Conservation (phyloP, 2,113 vertebrate species). For the Naja naja region DNA sequence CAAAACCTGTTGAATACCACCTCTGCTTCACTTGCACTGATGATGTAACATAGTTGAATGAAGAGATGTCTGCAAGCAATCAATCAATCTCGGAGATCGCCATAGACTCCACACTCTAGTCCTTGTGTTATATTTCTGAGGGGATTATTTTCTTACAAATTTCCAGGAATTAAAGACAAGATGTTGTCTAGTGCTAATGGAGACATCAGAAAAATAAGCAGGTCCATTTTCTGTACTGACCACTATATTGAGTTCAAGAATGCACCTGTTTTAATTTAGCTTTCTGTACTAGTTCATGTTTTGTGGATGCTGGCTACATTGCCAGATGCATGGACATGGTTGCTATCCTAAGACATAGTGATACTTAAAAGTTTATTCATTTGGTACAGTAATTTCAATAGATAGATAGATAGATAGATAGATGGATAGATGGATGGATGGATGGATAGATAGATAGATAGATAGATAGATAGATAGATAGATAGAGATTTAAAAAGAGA, state of each 20-base stretch:
- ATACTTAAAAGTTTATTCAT: slow-evolving; percentile 30
- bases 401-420: no score
- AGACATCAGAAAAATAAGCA: slow-evolving; percentile 15
- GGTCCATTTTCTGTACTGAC: background rate
- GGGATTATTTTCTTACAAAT: background rate
- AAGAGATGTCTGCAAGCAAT: background rate
- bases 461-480: no score
- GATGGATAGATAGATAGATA: no score
- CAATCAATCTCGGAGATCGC: background rate
- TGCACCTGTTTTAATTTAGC: slow-evolving; percentile 2
- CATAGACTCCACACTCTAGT: background rate
- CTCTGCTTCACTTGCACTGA: background rate
- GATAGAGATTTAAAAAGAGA: background rate
- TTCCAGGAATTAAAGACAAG: background rate
- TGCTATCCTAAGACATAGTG: slow-evolving; percentile 49
- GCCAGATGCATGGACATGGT: slow-evolving; percentile 41
- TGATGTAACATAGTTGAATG: background rate
- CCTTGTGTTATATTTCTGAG: background rate
- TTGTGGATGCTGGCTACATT: slow-evolving; percentile 34
- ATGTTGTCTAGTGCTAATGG: background rate
- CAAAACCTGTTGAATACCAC: no score
- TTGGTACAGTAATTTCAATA: background rate
- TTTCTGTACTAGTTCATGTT: slow-evolving; percentile 35
- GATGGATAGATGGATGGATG: no score
- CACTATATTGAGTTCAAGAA: slow-evolving; percentile 20